These are phyloP conservation scores for Psettodes erumei DNA, from an alignment of 2,113 vertebrate species.

Conservation along the genomic window DNA sequence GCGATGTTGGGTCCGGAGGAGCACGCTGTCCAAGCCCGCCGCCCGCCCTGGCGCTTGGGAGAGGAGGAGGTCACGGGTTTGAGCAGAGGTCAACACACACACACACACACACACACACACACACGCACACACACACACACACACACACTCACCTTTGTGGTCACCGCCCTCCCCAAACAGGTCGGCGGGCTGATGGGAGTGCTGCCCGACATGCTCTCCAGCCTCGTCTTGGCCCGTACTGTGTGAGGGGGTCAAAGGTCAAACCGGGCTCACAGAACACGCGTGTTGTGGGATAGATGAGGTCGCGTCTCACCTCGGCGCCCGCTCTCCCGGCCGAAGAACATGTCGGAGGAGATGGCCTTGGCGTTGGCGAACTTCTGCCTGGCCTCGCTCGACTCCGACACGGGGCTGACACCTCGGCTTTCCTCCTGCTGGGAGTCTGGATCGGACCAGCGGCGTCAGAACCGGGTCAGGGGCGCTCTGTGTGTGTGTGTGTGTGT, in stretches of 20 bases:
- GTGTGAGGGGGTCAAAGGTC: constrained; percentile 1
- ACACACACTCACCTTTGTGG: constrained; percentile 83
- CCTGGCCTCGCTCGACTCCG: constrained; percentile 93
- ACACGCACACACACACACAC: too few species aligned
- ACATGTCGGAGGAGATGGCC: constrained; percentile 99
- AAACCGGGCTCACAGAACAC: too few species aligned
- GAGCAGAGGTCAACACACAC: too few species aligned
- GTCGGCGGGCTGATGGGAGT: constrained; percentile 95
- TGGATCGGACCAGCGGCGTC: constrained; percentile 54
- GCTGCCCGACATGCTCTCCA: constrained; percentile 92
- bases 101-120: too few species aligned
- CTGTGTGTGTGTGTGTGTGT: background rate
- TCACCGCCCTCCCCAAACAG: constrained; percentile 92
- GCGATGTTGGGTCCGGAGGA: constrained; percentile 92
- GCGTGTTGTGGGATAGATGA: rapidly evolving
- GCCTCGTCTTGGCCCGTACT: constrained; percentile 93
- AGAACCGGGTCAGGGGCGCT: background rate
- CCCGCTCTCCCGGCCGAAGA: constrained; percentile 92
- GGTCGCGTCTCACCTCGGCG: constrained; percentile 85
- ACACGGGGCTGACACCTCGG: constrained; percentile 80
- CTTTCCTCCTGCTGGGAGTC: constrained; percentile 90
- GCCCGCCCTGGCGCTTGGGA: constrained; percentile 58
- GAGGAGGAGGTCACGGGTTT: too few species aligned
- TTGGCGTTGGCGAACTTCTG: constrained; percentile 97
- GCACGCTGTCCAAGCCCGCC: constrained; percentile 88